These are phyloP conservation scores for Cotesia glomerata DNA, from an alignment of 1,140 invertebrate genomes.

Conservation along the genomic window DNA sequence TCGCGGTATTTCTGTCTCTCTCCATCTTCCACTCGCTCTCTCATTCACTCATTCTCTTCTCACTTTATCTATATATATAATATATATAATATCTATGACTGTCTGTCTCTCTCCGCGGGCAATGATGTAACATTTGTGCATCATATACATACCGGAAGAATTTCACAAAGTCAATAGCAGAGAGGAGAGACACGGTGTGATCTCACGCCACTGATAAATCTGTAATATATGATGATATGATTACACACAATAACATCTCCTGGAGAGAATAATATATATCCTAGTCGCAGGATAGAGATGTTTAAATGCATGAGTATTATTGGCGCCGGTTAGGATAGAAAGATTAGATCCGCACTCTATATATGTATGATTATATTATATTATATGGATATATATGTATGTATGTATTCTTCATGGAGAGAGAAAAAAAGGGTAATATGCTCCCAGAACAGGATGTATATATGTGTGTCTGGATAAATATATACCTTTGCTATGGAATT, in stretches of 20 bases:
- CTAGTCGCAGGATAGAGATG: not conserved
- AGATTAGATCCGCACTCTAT: too few species aligned
- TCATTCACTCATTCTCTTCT: not conserved
- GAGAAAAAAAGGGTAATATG: too few species aligned
- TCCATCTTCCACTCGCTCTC: not conserved
- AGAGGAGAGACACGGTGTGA: not conserved
- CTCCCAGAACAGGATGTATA: not conserved
- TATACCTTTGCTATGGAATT: not conserved
- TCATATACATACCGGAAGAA: slow-evolving; percentile 9
- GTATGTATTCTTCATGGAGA: too few species aligned
- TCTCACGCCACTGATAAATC: not conserved
- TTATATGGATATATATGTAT: too few species aligned
- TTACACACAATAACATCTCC: not conserved
- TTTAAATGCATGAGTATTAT: not conserved
- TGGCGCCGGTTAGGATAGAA: not conserved
- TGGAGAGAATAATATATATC: too few species aligned
- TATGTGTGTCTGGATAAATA: not conserved
- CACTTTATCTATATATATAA: not conserved
- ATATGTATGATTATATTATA: too few species aligned
- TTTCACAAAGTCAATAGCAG: not conserved
- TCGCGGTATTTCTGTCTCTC: not conserved
- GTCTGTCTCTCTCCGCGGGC: not conserved
- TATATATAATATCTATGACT: slow-evolving; percentile 1
- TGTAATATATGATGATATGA: not conserved
- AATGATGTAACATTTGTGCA: slow-evolving; percentile 22